Evolutionary conservation across 2,888 invertebrate species (phyloP).

Genomic region (Meliscaeva auricollis): DNA sequence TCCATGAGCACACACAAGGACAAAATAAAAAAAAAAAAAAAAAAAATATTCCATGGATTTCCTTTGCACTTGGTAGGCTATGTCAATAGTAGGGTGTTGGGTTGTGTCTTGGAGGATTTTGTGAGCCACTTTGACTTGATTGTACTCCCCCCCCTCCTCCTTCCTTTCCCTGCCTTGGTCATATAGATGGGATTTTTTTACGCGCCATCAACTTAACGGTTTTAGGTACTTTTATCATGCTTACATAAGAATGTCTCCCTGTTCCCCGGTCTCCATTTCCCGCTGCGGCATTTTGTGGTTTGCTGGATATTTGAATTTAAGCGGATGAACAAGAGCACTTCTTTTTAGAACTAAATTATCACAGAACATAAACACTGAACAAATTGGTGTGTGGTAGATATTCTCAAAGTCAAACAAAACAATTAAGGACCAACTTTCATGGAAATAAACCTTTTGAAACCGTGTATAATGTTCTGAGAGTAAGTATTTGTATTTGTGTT

Average conservation of each 20-base stretch:
- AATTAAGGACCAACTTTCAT: neutral
- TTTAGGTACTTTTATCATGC: slow-evolving; percentile 32
- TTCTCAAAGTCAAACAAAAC: neutral
- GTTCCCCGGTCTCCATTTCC: neutral
- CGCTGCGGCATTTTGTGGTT: neutral
- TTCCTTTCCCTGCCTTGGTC: neutral
- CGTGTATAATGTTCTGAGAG: too few species aligned
- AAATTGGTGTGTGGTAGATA: neutral
- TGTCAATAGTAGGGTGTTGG: slow-evolving; percentile 21
- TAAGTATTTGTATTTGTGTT: too few species aligned
- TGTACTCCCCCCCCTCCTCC: slow-evolving; percentile 21
- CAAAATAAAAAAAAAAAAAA: slow-evolving; percentile 31
- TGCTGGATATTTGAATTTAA: slow-evolving; percentile 13
- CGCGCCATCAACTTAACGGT: slow-evolving; percentile 41
- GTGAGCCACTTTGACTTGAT: slow-evolving; percentile 70
- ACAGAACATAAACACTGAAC: slow-evolving; percentile 8
- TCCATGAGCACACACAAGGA: slow-evolving; percentile 6
- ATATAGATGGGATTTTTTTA: slow-evolving; percentile 31
- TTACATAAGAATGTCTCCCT: neutral
- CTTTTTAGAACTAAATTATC: slow-evolving; percentile 10
- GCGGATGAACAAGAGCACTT: neutral
- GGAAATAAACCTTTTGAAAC: too few species aligned
- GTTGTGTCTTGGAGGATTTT: slow-evolving; percentile 29
- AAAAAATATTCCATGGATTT: slow-evolving; percentile 53
- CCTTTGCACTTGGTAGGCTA: slow-evolving; percentile 14